phyloP scores from a whole-genome alignment of 2,888 invertebrate genomes.

The Lysandra coridon region DNA sequence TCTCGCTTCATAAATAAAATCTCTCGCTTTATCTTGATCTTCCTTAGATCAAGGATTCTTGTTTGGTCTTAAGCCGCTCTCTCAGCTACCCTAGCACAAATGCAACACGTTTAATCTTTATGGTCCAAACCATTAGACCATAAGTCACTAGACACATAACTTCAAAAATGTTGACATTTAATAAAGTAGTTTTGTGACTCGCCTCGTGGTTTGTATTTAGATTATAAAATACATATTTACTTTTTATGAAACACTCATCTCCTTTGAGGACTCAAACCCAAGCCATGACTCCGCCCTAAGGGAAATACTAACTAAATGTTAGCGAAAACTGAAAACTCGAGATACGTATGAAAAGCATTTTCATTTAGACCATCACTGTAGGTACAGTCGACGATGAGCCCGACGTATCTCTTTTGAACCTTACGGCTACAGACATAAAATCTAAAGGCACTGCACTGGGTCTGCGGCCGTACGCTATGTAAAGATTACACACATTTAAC shows the following conservation, averaged over 20 bases:
- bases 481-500: slow-evolving; percentile 18
- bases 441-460: background rate
- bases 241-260: background rate
- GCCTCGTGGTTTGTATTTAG: too few species aligned
- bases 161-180: too few species aligned
- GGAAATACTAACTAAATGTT: background rate
- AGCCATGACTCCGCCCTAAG: background rate
- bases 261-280: background rate
- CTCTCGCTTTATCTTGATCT: too few species aligned
- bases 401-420: background rate
- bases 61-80: too few species aligned
- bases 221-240: too few species aligned
- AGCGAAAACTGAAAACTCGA: slow-evolving; percentile 6
- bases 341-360: slow-evolving; percentile 6
- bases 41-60: too few species aligned
- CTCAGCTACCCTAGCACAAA: too few species aligned
- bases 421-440: background rate
- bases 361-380: background rate
- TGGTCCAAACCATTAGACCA: too few species aligned
- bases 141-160: too few species aligned
- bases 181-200: too few species aligned
- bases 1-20: too few species aligned
- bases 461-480: background rate
- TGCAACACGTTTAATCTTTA: too few species aligned
- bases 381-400: background rate